Percentiles rank a stretch among this genome's conserved stretches.
phyloP scores from a whole-genome alignment of 2,888 invertebrate species.

The Pristionchus maxplancki region DNA sequence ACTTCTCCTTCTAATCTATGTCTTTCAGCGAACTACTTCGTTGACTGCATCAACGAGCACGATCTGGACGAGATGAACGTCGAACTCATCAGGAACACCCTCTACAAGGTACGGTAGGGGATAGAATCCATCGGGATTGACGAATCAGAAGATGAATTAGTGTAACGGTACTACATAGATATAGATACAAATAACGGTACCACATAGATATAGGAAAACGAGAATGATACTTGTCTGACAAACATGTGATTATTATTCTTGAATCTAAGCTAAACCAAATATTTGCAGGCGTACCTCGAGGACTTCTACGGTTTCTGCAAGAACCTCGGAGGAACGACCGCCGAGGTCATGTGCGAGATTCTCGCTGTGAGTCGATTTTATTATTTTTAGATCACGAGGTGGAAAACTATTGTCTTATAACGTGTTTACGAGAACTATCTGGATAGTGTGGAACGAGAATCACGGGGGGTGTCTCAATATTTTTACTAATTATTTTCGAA shows the following conservation, averaged over 20 bases:
- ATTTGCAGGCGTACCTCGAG: slow-evolving; percentile 81
- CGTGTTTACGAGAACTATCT: neutral
- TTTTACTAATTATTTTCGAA: neutral
- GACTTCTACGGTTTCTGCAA: slow-evolving; percentile 97
- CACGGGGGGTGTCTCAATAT: neutral
- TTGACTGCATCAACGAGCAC: slow-evolving; percentile 99
- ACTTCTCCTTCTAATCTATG: too few species aligned
- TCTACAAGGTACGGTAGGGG: slow-evolving; percentile 83
- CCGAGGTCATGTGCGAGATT: slow-evolving; percentile 99
- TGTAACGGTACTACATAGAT: too few species aligned
- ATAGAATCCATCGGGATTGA: too few species aligned
- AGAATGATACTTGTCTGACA: too few species aligned
- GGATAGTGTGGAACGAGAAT: neutral
- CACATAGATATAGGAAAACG: too few species aligned
- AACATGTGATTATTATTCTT: too few species aligned
- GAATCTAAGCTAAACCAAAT: too few species aligned
- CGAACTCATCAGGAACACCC: slow-evolving; percentile 98
- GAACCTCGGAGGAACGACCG: slow-evolving; percentile 94
- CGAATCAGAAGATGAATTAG: too few species aligned
- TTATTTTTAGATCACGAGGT: neutral
- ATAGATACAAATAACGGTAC: too few species aligned
- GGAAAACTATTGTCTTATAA: neutral
- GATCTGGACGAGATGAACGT: slow-evolving; percentile 99
- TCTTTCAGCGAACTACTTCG: slow-evolving; percentile 91
- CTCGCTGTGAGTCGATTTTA: slow-evolving; percentile 87